Evolutionary conservation across 2,113 vertebrate genomes (phyloP).

Genomic region (Scomber scombrus): DNA sequence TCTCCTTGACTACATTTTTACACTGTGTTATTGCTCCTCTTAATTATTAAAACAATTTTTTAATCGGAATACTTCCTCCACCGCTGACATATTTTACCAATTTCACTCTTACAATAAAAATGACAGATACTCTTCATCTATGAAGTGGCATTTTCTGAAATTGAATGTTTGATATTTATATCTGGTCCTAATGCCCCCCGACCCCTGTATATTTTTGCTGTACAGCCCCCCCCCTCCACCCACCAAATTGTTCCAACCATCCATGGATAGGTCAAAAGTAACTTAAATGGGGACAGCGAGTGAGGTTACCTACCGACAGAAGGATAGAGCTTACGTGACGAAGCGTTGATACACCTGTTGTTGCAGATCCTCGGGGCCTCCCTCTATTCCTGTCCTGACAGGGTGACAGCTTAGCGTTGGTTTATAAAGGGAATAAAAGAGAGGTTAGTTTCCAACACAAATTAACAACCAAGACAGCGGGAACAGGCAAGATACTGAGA

Average conservation of each 20-base stretch:
- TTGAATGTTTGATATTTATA: neutral
- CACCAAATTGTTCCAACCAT: neutral
- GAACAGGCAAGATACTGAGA: neutral
- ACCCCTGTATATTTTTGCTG: no score
- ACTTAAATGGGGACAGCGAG: neutral
- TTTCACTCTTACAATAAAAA: no score
- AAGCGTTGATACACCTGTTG: constrained; percentile 39
- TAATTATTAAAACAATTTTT: no score
- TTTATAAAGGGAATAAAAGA: constrained; percentile 20
- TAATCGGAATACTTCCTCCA: no score
- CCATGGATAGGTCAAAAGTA: neutral
- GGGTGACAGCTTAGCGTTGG: constrained; percentile 2
- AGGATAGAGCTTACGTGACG: constrained; percentile 31
- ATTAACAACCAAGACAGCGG: neutral
- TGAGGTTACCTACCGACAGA: constrained; percentile 41
- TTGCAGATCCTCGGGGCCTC: constrained; percentile 39
- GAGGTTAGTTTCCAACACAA: constrained; percentile 9
- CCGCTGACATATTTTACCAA: no score
- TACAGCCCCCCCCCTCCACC: no score
- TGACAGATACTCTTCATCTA: no score
- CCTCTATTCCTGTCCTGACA: constrained; percentile 20
- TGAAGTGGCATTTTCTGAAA: no score
- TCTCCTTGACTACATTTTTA: no score
- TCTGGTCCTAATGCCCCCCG: no score
- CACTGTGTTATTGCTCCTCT: no score